Evolutionary conservation across 2,888 invertebrate genomes (phyloP).

Genomic region (Invenusta paracnida): DNA sequence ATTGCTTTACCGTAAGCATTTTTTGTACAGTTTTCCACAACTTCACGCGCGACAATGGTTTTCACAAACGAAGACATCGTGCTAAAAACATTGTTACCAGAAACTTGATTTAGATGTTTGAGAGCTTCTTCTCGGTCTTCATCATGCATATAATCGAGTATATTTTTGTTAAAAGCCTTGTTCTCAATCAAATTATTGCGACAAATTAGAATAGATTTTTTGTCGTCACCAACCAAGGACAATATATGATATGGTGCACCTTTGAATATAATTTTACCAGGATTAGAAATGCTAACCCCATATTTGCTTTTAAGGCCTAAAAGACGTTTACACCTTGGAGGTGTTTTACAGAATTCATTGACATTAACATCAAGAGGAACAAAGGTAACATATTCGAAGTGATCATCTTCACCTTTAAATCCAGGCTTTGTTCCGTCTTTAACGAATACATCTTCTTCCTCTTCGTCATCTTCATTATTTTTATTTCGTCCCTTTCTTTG

Average conservation of each 20-base stretch:
- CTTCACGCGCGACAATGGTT: no score
- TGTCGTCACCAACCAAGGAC: not conserved
- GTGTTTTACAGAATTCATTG: no score
- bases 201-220: not conserved
- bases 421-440: not conserved
- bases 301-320: no score
- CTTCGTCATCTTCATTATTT: no score
- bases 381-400: not conserved
- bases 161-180: not conserved
- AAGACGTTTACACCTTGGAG: no score
- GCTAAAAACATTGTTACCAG: slow-evolving; percentile 15
- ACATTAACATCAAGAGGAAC: not conserved
- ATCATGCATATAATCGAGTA: not conserved
- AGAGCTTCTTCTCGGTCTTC: slow-evolving; percentile 3
- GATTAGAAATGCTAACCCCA: not conserved
- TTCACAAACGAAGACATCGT: no score
- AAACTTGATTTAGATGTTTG: slow-evolving; percentile 24
- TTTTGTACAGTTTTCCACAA: no score
- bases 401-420: not conserved
- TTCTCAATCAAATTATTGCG: not conserved
- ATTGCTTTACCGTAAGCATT: no score
- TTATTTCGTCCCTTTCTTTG: no score
- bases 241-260: not conserved
- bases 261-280: not conserved
- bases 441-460: no score